phyloP scores from a whole-genome alignment of 92 coral and sea anemone genomes.

The Anthopleura xanthogrammica region DNA sequence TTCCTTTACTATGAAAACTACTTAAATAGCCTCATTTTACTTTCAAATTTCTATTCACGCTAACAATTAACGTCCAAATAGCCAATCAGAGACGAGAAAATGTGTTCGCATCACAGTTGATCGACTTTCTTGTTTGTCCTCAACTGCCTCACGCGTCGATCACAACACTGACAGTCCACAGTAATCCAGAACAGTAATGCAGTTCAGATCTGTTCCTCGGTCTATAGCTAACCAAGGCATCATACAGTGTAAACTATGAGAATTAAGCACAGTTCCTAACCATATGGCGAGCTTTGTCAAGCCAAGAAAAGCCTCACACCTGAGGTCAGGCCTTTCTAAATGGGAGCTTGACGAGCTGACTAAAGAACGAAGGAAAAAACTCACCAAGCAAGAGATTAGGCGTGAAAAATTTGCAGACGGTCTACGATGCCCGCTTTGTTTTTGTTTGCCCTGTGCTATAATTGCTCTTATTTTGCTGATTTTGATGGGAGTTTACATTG shows the following conservation, averaged over 20 bases:
- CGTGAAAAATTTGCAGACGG: slow-evolving; percentile 82
- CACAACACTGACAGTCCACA: slow-evolving; percentile 19
- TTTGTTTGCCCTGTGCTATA: slow-evolving; percentile 83
- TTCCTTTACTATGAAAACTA: background rate
- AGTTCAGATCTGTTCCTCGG: slow-evolving; percentile 10
- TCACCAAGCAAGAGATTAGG: slow-evolving; percentile 64
- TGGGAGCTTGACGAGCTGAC: slow-evolving; percentile 77
- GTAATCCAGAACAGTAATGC: background rate
- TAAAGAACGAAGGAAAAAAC: slow-evolving; percentile 57
- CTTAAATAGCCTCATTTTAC: slow-evolving; percentile 21
- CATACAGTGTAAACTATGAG: background rate
- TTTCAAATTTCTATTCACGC: slow-evolving; percentile 11
- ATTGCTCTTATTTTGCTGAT: slow-evolving; percentile 71
- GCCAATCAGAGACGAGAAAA: slow-evolving; percentile 24
- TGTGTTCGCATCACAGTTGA: slow-evolving; percentile 23
- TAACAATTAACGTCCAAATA: background rate
- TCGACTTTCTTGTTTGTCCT: slow-evolving; percentile 21
- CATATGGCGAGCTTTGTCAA: slow-evolving; percentile 48
- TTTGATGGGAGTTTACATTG: slow-evolving; percentile 77
- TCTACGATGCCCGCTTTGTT: slow-evolving; percentile 85
- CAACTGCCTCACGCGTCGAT: slow-evolving; percentile 27
- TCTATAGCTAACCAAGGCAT: background rate
- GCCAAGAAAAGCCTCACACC: slow-evolving; percentile 21
- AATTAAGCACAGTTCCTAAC: background rate
- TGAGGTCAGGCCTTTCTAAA: slow-evolving; percentile 63